Evolutionary conservation across 64 coral and sea anemone genomes (phyloP), one percentile per base, ranked within the genome.

Genomic region (Exaiptasia diaphana): DNA sequence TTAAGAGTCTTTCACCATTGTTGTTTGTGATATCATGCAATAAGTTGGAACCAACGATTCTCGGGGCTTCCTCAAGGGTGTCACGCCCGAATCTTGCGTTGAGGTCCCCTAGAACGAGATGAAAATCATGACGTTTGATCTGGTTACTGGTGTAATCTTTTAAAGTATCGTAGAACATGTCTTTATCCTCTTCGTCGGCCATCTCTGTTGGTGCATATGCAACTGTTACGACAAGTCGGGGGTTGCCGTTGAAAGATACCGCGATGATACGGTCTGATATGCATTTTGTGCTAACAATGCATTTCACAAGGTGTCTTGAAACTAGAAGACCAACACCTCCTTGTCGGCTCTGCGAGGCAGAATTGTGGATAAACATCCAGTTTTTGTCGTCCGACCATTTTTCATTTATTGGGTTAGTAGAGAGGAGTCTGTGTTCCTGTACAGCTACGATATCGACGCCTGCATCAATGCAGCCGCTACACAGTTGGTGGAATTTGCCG

Each of bases 1-100:
- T n/a, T 1, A 81, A 40, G 14, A 82, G 64, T 48, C 48, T 22
- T 21, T 49, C 43, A 5, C 80, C 80, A 43, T 50, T 83, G 50
- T 71, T 52, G 65, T 71, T 83, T 32, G 65, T 83, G 13, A 50
- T 48, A 32, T 83, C 63, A 30, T 83, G 29, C 11, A 65, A 69
- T 38, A 2, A 50, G 63, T 83, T 24, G 11, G 41, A 4, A 48
- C 64, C 64, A 54, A 70, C 42, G 30, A 83, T 64, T 83, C 29
- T 48, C 21, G 80, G 41, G 20, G 35, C 0, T 15, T 30, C 64
- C 5, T 45, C 34, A 27, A 71, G 80, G 34, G 25, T 83, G 67
- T 71, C 80, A 56, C 38, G 32, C 20, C 63, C 80, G 17, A 83
- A 46, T 67, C 80, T 67, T 10, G 50, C 65, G 23, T 83, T 83